Evolutionary conservation across 2,797 vertebrate species (phyloP).

Genomic region (Aratinga solstitialis): DNA sequence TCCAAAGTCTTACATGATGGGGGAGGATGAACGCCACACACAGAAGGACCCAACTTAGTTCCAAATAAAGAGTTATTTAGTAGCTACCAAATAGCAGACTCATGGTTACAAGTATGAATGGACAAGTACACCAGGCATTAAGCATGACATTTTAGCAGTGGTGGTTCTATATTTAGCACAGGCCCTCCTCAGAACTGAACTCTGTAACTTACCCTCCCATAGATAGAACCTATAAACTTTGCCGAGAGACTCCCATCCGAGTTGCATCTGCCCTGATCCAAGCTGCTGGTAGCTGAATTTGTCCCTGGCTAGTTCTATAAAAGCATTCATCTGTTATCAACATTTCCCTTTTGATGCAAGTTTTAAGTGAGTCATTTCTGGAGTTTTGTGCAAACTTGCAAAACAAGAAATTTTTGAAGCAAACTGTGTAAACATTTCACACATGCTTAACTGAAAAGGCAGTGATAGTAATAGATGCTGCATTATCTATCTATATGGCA

Average conservation of each 20-base stretch:
- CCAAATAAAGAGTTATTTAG: neutral
- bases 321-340: slow-evolving; percentile 35
- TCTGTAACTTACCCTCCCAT: neutral
- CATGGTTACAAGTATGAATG: neutral
- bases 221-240: neutral
- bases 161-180: neutral
- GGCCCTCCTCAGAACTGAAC: neutral
- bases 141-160: neutral
- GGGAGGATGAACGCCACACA: neutral
- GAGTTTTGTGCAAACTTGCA: neutral
- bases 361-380: slow-evolving; percentile 8
- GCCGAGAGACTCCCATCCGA: neutral
- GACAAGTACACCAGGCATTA: neutral
- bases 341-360: slow-evolving; percentile 1
- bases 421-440: slow-evolving; percentile 31
- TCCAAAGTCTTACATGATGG: neutral
- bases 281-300: neutral
- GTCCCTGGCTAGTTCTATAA: neutral
- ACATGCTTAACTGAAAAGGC: neutral
- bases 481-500: neutral
- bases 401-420: slow-evolving; percentile 36
- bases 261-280: neutral
- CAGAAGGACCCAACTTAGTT: neutral
- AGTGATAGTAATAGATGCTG: neutral
- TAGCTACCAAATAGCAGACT: neutral